Evolutionary conservation across 2,888 invertebrate genomes (phyloP).

Genomic region (Pammene fasciana): DNA sequence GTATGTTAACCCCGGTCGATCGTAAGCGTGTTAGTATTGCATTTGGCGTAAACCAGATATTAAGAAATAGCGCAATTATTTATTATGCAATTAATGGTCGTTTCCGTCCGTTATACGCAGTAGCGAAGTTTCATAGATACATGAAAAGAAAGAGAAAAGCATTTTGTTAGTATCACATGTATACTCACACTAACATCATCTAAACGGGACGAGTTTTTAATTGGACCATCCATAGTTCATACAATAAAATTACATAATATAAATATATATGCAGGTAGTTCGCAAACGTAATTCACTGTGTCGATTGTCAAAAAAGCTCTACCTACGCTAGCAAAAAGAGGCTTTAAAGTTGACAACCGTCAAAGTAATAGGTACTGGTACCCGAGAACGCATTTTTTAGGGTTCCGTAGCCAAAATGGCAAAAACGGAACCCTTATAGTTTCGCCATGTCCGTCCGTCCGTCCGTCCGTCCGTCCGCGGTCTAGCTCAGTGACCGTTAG

Average conservation of each 20-base stretch:
- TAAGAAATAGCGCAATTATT: conserved; percentile 71
- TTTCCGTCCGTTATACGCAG: conserved; percentile 64
- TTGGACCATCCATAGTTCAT: not conserved
- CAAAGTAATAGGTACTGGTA: not conserved
- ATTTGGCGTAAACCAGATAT: conserved; percentile 81
- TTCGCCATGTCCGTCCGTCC: no score
- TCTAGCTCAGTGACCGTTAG: no score
- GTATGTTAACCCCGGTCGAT: conserved; percentile 42
- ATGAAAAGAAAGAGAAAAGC: conserved; percentile 83
- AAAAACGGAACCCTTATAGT: no score
- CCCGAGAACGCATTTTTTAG: not conserved
- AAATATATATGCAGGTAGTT: conserved; percentile 14
- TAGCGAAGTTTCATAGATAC: conserved; percentile 82
- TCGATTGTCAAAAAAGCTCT: not conserved
- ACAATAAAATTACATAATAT: conserved; percentile 13
- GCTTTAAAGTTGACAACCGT: conserved; percentile 1
- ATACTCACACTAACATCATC: conserved; percentile 18
- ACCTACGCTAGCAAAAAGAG: no score
- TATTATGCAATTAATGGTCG: conserved; percentile 71
- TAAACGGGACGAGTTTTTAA: not conserved
- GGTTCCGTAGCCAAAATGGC: no score
- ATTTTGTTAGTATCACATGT: conserved; percentile 70
- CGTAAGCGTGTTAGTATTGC: conserved; percentile 79
- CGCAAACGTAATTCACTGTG: not conserved
- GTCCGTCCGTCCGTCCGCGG: no score